phyloP scores from a whole-genome alignment of 35 echinoderm and acorn worm species.

The Amphiura filiformis region DNA sequence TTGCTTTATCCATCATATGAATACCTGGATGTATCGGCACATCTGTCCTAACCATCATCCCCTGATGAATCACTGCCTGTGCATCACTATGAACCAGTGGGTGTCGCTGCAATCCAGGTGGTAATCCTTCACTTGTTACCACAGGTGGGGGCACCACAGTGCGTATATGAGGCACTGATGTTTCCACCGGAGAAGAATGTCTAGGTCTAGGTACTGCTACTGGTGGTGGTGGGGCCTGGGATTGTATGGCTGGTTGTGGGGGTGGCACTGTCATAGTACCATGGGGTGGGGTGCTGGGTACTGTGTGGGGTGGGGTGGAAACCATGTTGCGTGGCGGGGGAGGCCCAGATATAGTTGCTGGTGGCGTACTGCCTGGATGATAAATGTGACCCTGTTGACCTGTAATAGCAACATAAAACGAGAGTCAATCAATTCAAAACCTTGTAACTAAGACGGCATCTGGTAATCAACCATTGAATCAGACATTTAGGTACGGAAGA shows the following conservation, averaged over 20 bases:
- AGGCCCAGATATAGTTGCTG: slow-evolving; percentile 24
- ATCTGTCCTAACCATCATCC: slow-evolving; percentile 47
- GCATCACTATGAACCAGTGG: background rate
- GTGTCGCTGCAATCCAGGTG: background rate
- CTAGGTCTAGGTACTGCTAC: background rate
- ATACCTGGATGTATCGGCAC: slow-evolving; percentile 30
- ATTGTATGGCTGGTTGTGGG: background rate
- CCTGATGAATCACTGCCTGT: slow-evolving; percentile 47
- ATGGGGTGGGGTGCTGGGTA: background rate
- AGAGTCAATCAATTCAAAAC: too few relatives aligned
- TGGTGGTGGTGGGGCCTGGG: background rate
- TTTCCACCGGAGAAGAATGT: background rate
- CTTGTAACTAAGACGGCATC: too few relatives aligned
- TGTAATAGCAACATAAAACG: too few relatives aligned
- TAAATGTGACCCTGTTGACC: background rate
- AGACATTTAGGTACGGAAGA: too few relatives aligned
- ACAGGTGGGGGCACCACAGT: background rate
- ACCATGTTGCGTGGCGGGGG: background rate
- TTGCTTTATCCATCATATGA: too few relatives aligned
- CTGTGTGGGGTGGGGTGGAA: background rate
- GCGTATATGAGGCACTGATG: background rate
- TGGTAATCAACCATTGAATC: too few relatives aligned
- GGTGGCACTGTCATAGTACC: slow-evolving; percentile 8
- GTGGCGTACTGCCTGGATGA: slow-evolving; percentile 3
- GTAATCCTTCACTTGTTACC: background rate